Conservation (phyloP, 1,140 invertebrate species). For the Solenopsis invicta region DNA sequence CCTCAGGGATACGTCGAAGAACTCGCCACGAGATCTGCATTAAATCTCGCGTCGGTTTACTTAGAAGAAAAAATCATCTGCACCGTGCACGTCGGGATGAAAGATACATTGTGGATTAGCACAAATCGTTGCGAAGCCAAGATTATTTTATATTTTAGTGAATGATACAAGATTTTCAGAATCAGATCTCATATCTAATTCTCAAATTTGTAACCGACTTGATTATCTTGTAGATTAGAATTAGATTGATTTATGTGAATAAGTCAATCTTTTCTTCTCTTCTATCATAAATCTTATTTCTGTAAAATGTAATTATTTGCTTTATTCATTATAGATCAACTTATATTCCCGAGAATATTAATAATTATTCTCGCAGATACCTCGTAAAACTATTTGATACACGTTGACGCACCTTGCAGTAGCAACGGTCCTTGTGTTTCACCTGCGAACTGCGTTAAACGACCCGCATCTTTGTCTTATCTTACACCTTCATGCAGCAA, state of each 20-base stretch:
- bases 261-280: neutral
- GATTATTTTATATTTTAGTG: neutral
- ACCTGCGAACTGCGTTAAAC: slow-evolving; percentile 63
- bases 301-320: neutral
- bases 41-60: slow-evolving; percentile 60
- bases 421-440: slow-evolving; percentile 49
- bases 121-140: neutral
- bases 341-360: neutral
- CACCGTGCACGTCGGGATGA: slow-evolving; percentile 1
- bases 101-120: neutral
- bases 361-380: neutral
- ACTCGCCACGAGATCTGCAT: slow-evolving; percentile 33
- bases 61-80: slow-evolving; percentile 41
- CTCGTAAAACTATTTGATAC: slow-evolving; percentile 24
- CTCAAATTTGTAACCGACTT: neutral
- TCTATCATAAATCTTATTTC: neutral
- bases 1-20: slow-evolving; percentile 63
- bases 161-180: neutral
- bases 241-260: neutral
- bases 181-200: neutral
- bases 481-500: slow-evolving; percentile 57
- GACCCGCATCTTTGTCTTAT: slow-evolving; percentile 67
- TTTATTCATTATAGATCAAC: no score
- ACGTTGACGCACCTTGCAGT: slow-evolving; percentile 51
- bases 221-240: neutral